These are phyloP conservation scores for Drosophila mayri DNA, from an alignment of 1,140 invertebrate species.

Conservation along the genomic window DNA sequence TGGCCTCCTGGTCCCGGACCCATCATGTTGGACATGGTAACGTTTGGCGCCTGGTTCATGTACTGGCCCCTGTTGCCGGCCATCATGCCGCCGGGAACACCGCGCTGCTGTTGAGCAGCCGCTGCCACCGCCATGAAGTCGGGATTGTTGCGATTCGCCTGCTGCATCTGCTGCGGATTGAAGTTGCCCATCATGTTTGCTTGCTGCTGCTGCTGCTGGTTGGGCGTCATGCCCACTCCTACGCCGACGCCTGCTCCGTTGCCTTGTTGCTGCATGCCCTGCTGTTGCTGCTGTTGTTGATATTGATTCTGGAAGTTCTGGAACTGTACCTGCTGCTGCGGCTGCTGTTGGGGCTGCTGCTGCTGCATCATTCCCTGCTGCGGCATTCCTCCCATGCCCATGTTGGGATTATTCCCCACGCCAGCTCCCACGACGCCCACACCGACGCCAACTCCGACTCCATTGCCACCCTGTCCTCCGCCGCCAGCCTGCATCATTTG, in stretches of 20 bases:
- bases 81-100: conserved; percentile 81
- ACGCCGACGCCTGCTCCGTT: conserved; percentile 58
- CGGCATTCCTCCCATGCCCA: conserved; percentile 72
- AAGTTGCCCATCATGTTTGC: conserved; percentile 85
- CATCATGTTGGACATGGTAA: conserved; percentile 86
- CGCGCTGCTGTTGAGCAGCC: conserved; percentile 61
- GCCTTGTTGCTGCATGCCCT: conserved; percentile 69
- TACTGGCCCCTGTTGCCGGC: conserved; percentile 79
- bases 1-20: conserved; percentile 78
- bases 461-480: conserved; percentile 56
- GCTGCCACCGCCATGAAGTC: conserved; percentile 84
- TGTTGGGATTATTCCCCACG: conserved; percentile 59
- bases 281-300: conserved; percentile 72
- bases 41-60: conserved; percentile 83
- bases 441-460: conserved; percentile 59
- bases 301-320: conserved; percentile 82
- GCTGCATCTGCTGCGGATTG: conserved; percentile 82
- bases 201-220: conserved; percentile 72
- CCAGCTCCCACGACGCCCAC: conserved; percentile 44
- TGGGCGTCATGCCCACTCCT: conserved; percentile 79
- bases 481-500: conserved; percentile 67
- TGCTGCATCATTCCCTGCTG: conserved; percentile 77
- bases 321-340: conserved; percentile 75
- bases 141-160: conserved; percentile 84
- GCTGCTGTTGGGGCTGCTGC: conserved; percentile 56